Percentiles rank a stretch among this genome's conserved stretches.
Conservation (phyloP, 2,797 vertebrate species). For the Sternotherus odoratus region DNA sequence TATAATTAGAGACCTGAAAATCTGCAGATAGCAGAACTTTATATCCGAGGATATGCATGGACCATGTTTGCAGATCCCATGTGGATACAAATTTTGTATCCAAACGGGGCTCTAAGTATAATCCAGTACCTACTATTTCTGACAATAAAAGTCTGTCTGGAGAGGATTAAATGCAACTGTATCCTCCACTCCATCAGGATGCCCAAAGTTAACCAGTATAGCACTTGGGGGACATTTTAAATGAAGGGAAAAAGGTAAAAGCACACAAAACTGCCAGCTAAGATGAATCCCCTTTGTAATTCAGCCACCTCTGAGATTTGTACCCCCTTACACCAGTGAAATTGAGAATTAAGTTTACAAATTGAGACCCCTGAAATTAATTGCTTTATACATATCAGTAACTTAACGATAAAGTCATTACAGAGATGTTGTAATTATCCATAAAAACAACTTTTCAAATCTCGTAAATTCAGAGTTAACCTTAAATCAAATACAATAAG, state of each 20-base stretch:
- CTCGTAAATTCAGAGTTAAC: conserved; percentile 11
- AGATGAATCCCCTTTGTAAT: too few relatives aligned
- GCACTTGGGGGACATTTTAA: neutral
- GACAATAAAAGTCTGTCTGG: neutral
- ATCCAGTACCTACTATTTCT: neutral
- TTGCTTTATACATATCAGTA: conserved; percentile 21
- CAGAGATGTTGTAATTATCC: neutral
- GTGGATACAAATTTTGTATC: too few relatives aligned
- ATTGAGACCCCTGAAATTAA: neutral
- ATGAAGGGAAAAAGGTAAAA: neutral
- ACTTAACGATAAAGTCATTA: conserved; percentile 5
- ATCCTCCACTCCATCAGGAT: neutral
- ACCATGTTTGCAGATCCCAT: too few relatives aligned
- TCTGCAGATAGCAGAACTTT: too few relatives aligned
- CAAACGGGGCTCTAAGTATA: too few relatives aligned
- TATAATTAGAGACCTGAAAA: neutral
- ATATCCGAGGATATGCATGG: too few relatives aligned
- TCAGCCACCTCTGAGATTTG: too few relatives aligned
- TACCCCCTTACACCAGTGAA: too few relatives aligned
- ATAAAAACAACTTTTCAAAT: conserved; percentile 32
- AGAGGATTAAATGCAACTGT: neutral
- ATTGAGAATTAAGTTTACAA: too few relatives aligned
- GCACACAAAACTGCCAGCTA: neutral
- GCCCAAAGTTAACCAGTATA: neutral
- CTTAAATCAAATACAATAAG: conserved; percentile 21